Conservation (phyloP, 2,888 invertebrate species). For the Maniola hyperantus region DNA sequence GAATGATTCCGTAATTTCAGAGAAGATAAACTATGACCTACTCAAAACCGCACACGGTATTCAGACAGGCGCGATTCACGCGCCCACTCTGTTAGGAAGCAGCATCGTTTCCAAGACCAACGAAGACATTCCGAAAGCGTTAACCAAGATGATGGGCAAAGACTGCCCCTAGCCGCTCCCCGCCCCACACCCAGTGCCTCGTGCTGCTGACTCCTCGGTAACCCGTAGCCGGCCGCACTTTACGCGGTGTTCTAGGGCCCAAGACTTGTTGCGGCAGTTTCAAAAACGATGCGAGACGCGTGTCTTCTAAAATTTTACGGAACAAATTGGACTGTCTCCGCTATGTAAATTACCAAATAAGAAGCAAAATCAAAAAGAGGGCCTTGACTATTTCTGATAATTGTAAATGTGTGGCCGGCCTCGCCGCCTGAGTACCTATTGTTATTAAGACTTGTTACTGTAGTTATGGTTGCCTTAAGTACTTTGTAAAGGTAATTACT, state of each 20-base stretch:
- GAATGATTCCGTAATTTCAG: conserved; percentile 94
- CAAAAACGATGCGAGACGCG: too few relatives aligned
- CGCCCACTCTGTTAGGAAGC: conserved; percentile 89
- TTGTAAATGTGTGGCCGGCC: background rate
- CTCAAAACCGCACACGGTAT: conserved; percentile 89
- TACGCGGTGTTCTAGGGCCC: too few relatives aligned
- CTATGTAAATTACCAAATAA: background rate
- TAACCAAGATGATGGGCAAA: conserved; percentile 82
- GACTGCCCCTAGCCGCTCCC: conserved; percentile 66
- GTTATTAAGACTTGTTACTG: background rate
- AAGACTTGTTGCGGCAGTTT: too few relatives aligned
- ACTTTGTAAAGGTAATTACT: background rate
- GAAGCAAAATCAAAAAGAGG: background rate
- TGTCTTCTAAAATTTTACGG: too few relatives aligned
- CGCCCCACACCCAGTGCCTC: conserved; percentile 39
- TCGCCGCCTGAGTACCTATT: background rate
- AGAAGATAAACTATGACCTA: conserved; percentile 95
- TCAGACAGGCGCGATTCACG: conserved; percentile 86
- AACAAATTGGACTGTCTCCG: background rate
- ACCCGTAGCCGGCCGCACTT: background rate
- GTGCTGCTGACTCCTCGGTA: conserved; percentile 34
- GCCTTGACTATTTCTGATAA: background rate
- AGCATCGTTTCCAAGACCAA: conserved; percentile 89
- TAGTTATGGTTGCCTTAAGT: conserved; percentile 15
- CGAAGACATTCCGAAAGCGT: conserved; percentile 91